These are phyloP conservation scores for Tenodera sinensis DNA, from an alignment of 2,888 invertebrate species.

Conservation along the genomic window DNA sequence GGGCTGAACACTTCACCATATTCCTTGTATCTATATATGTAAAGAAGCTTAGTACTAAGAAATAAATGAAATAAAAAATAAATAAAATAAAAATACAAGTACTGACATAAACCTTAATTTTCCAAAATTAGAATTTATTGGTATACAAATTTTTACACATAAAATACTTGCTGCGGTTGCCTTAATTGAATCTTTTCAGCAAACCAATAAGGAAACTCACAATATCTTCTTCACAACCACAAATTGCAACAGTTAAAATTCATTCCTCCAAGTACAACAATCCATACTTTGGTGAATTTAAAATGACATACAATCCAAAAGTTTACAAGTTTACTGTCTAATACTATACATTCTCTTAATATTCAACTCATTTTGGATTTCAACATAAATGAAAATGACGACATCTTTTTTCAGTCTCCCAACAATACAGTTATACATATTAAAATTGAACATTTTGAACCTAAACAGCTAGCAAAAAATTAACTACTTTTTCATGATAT, in stretches of 20 bases:
- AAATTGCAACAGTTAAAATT: not conserved
- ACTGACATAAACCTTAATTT: not conserved
- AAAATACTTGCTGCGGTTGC: not conserved
- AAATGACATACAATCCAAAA: not conserved
- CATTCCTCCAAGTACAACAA: not conserved
- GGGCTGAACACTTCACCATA: too few relatives aligned
- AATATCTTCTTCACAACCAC: not conserved
- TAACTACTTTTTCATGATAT: not conserved
- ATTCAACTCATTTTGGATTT: not conserved
- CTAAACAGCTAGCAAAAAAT: not conserved
- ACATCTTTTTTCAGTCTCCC: not conserved
- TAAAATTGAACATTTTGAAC: not conserved
- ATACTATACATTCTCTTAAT: not conserved
- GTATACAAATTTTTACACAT: conserved; percentile 1
- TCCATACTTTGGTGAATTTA: not conserved
- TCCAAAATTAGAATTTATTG: not conserved
- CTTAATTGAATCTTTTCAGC: not conserved
- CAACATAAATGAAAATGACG: not conserved
- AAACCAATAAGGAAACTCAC: not conserved
- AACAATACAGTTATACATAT: not conserved
- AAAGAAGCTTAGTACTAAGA: too few relatives aligned
- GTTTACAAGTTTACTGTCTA: not conserved
- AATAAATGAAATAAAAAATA: too few relatives aligned
- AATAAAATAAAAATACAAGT: too few relatives aligned
- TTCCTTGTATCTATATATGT: too few relatives aligned